Base-by-base conservation (phyloP, 1,140 invertebrate species). In the Drosophila ficusphila region DNA sequence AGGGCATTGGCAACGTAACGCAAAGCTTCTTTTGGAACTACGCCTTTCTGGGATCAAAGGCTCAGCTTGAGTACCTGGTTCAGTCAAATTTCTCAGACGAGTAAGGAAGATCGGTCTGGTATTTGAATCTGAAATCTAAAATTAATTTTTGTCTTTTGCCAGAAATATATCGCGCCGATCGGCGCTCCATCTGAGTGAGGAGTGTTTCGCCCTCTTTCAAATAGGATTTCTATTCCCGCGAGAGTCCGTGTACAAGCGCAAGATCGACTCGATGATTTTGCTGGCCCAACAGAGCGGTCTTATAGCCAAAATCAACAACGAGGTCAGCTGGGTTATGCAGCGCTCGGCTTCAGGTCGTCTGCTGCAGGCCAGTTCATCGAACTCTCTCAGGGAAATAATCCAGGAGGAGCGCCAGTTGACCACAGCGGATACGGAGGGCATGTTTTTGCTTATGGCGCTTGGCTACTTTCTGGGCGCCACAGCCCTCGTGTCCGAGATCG, bases 381-480 rank as follows among this genome's bases (percentile, higher is more conserved):
- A 47, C 11, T 57, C 79, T 1, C 52, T 90, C 23, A 79, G 69
- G 1, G 92, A 86, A 71, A 91, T 67, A 60, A 92, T 52, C 77
- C 92, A 54, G 89, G 94, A 95, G 90, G 95, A 96, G 85, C 93
- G 95, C 49, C 93, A 94, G 39, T 76, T 96, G 18, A 94, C 94
- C 0, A 91, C 96, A 31, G 95, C 95, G 76, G 95, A 96, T 64
- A 95, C 95, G 2, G 95, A 96, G 92, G 95, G 95, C 4, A 96
- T 96, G 94, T 96, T 96, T 77, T 89, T 96, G 5, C 92, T 96
- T 1, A 91, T 96, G 46, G 94, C 92, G 1, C 92, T 93, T 33
- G 95, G 95, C 0, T 95, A 94, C 88, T 81, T 94, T 0, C 69
- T 95, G 9, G 95, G 94, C 3, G 92, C 86, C 1, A 81, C 91